Conservation (phyloP, 2,888 invertebrate species). For the Linnaemya vulpina region DNA sequence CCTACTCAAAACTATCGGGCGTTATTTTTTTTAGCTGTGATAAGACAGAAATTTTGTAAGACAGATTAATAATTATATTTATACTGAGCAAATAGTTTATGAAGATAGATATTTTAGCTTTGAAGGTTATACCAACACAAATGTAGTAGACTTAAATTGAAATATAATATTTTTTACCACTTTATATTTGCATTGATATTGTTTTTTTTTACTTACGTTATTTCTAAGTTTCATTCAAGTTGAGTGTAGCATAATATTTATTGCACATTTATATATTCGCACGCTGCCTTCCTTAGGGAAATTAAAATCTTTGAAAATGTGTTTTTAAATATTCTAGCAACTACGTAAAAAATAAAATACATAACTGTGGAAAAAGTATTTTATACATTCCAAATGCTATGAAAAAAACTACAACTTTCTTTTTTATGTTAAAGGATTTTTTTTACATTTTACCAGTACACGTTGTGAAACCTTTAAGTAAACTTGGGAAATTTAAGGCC, state of each 20-base stretch:
- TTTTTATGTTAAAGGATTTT: neutral
- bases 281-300: conserved; percentile 56
- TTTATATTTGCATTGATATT: neutral
- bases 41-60: too few species aligned
- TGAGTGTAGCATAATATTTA: neutral
- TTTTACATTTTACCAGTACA: neutral
- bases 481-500: too few species aligned
- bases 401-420: neutral
- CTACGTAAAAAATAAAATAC: conserved; percentile 5
- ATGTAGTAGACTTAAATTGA: neutral
- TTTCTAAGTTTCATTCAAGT: neutral
- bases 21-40: too few species aligned
- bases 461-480: neutral
- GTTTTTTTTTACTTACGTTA: neutral
- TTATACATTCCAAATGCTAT: neutral
- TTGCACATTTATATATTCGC: conserved; percentile 4
- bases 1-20: too few species aligned
- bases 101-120: neutral
- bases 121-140: neutral
- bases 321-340: conserved; percentile 53
- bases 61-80: too few species aligned
- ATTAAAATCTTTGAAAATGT: conserved; percentile 50
- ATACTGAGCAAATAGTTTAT: too few species aligned
- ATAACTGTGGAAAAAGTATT: neutral
- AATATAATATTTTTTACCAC: neutral